Evolutionary conservation across 2,797 vertebrate genomes (phyloP).

Genomic region (Lacerta agilis): DNA sequence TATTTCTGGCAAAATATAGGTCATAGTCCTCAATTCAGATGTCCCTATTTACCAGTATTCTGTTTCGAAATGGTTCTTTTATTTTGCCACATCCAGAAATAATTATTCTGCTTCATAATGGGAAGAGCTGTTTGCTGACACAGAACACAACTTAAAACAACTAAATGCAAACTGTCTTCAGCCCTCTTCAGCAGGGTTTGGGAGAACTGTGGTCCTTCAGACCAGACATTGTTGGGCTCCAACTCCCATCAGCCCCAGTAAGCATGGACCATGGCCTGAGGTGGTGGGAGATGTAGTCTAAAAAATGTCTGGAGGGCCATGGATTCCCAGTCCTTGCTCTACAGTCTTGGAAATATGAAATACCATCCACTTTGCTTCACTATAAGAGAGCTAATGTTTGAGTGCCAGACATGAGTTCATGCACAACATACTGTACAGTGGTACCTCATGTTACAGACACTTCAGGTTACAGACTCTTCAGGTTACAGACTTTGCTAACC

Average conservation of each 20-base stretch:
- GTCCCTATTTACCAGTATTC: conserved; percentile 47
- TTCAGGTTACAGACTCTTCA: no score
- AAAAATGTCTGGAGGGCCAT: neutral
- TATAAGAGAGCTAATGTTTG: neutral
- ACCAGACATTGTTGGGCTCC: neutral
- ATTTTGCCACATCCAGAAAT: conserved; percentile 35
- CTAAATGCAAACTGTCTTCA: neutral
- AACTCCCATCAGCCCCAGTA: neutral
- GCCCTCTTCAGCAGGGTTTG: neutral
- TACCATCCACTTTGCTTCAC: neutral
- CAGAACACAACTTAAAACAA: neutral
- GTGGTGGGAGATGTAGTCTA: neutral
- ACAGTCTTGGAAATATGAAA: neutral
- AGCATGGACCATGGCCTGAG: neutral
- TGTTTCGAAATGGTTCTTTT: conserved; percentile 18
- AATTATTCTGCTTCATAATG: neutral
- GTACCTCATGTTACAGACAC: no score
- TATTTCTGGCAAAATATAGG: conserved; percentile 28
- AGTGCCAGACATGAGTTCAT: neutral
- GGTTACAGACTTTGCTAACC: no score
- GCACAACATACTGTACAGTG: neutral
- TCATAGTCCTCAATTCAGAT: conserved; percentile 30
- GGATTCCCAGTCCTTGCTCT: neutral
- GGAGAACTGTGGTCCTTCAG: neutral
- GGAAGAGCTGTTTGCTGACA: neutral